Evolutionary conservation across 2,888 invertebrate genomes (phyloP), one percentile per base, ranked within the genome.

Genomic region (Silvanus unidentatus): DNA sequence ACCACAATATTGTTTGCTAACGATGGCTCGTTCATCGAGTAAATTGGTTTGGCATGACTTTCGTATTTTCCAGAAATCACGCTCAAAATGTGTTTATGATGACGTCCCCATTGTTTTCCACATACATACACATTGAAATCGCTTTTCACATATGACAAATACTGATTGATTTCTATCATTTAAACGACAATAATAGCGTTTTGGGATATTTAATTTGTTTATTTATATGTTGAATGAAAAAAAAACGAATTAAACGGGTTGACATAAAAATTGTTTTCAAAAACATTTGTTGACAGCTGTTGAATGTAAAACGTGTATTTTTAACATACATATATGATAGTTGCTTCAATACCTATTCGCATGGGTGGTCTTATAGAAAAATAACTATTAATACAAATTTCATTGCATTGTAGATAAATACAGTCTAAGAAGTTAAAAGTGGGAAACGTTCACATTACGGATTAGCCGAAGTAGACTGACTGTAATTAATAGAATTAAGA

Each of bases 31-130:
- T 59, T 63, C 65, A 66, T 66, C 62, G 68, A 60, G 57, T 65
- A 71, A 71, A 71, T 71, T 71, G 71, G 69, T 65, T 65, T 57
- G 59, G 63, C 66, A 66, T 71, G 71, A 71, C 70, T 70, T 58
- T 66, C n/a, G 65, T 62, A 54, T 66, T 71, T 71, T 65, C 67
- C 57, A 60, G 60, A 65, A 68, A 65, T 64, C 57, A 57, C 59
- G 60, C 54, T 57, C 60, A 60, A 69, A 69, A 70, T 71, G 70
- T 66, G 70, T 69, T 70, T 71, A 70, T 70, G 71, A 71, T 70
- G 69, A 69, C 69, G 67, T 69, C 67, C 68, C 68, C 60, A 59
- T 67, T 67, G 68, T 68, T 68, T 69, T 59, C 62, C 50, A 57
- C 61, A 46, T 49, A 22, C 22, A 22, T 50, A 46, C 48, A 45